Conservation (phyloP, 2,797 vertebrate species). For the Holocentrus rufus region DNA sequence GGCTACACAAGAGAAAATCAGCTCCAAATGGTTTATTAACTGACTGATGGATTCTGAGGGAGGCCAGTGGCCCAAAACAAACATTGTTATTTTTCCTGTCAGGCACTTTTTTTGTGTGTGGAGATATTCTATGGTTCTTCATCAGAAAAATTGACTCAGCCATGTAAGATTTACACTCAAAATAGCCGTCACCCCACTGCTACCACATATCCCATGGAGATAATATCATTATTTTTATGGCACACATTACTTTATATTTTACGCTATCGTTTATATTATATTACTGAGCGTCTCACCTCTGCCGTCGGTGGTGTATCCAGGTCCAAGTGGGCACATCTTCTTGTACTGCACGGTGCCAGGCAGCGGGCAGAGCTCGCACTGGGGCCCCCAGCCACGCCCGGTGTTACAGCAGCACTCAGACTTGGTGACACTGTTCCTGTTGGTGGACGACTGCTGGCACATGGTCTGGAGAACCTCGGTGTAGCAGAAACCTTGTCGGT, state of each 20-base stretch:
- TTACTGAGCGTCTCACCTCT: slow-evolving; percentile 80
- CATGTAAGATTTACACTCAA: too few species aligned
- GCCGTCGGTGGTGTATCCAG: slow-evolving; percentile 91
- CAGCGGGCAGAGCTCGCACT: slow-evolving; percentile 93
- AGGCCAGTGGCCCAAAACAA: too few species aligned
- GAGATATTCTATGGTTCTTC: too few species aligned
- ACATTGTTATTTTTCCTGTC: too few species aligned
- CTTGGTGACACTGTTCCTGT: slow-evolving; percentile 89
- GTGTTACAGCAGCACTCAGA: slow-evolving; percentile 93
- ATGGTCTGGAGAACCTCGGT: slow-evolving; percentile 89
- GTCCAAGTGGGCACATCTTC: slow-evolving; percentile 93
- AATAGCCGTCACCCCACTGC: neutral
- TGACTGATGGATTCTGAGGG: too few species aligned
- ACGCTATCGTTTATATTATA: neutral
- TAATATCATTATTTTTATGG: neutral
- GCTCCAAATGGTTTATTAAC: too few species aligned
- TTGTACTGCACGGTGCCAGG: slow-evolving; percentile 90
- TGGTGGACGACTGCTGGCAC: slow-evolving; percentile 91
- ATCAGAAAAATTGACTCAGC: too few species aligned
- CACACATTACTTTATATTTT: neutral
- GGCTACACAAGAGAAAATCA: too few species aligned
- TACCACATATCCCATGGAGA: neutral
- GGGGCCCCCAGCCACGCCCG: slow-evolving; percentile 90
- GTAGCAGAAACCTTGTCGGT: slow-evolving; percentile 91
- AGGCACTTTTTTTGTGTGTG: too few species aligned